A percentile compares a stretch with the other conserved stretches of the same genome.
Evolutionary conservation across 2,113 vertebrate species (phyloP).

Genomic region (Psilopsiagon aurifrons): DNA sequence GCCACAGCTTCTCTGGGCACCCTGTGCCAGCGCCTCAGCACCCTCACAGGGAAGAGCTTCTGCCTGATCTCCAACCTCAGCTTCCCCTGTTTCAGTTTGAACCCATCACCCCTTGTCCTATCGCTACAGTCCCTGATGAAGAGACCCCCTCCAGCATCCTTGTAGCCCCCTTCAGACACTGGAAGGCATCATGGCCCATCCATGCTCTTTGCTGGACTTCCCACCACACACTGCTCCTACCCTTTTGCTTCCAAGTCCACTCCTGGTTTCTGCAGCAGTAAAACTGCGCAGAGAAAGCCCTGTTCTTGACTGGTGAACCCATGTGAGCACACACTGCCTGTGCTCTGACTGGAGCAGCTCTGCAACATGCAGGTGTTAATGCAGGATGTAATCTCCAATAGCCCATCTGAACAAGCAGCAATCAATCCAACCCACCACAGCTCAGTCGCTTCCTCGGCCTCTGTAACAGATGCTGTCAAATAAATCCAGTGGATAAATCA

Average conservation of each 20-base stretch:
- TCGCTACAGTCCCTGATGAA: not conserved
- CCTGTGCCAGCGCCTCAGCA: too few relatives aligned
- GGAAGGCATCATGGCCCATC: not conserved
- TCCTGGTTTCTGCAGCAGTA: not conserved
- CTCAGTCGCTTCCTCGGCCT: slow-evolving; percentile 21
- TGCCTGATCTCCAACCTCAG: not conserved
- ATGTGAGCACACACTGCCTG: not conserved
- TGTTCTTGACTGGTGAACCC: not conserved
- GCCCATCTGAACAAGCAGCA: slow-evolving; percentile 46
- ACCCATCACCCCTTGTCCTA: not conserved
- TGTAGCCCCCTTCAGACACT: not conserved
- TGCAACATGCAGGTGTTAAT: not conserved
- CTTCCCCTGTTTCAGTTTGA: not conserved
- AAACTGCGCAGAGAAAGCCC: not conserved
- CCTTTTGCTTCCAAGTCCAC: not conserved
- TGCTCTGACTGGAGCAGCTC: not conserved
- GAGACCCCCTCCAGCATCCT: not conserved
- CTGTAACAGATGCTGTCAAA: slow-evolving; percentile 55
- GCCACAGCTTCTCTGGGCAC: too few relatives aligned
- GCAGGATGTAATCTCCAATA: not conserved
- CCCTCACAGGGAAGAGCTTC: not conserved
- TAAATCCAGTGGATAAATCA: slow-evolving; percentile 38
- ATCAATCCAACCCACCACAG: slow-evolving; percentile 14
- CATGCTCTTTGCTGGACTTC: not conserved
- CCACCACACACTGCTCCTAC: not conserved